Evolutionary conservation across 2,113 vertebrate genomes (phyloP).

Genomic region (Pseudonaja textilis): DNA sequence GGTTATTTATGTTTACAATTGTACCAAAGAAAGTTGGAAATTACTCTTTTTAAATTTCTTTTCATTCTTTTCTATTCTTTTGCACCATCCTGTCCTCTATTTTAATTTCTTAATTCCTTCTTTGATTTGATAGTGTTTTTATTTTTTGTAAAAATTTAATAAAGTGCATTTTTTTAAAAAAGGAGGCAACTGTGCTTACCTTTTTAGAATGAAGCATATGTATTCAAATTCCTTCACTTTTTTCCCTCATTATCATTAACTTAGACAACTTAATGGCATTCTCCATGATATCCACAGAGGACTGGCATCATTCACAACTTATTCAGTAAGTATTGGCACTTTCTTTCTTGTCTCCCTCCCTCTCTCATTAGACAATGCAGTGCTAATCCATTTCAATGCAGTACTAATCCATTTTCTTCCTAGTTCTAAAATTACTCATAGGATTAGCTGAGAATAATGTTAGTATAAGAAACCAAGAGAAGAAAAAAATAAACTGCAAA

Average conservation of each 20-base stretch:
- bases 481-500: too few relatives aligned
- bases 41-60: not conserved
- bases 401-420: not conserved
- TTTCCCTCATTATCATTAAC: not conserved
- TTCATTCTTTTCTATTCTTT: not conserved
- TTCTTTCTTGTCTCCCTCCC: too few relatives aligned
- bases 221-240: not conserved
- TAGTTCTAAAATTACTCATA: not conserved
- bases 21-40: not conserved
- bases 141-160: not conserved
- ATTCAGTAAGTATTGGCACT: not conserved
- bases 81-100: not conserved
- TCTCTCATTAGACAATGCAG: not conserved
- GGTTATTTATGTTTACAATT: not conserved
- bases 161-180: not conserved
- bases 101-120: not conserved
- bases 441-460: not conserved
- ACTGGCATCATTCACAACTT: not conserved
- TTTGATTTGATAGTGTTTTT: not conserved
- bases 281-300: too few relatives aligned
- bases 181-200: not conserved
- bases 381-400: not conserved
- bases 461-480: too few relatives aligned
- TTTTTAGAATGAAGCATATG: not conserved
- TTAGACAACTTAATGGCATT: not conserved